Evolutionary conservation across 2,113 vertebrate genomes (phyloP).

Genomic region (Protomyctophum bolini): DNA sequence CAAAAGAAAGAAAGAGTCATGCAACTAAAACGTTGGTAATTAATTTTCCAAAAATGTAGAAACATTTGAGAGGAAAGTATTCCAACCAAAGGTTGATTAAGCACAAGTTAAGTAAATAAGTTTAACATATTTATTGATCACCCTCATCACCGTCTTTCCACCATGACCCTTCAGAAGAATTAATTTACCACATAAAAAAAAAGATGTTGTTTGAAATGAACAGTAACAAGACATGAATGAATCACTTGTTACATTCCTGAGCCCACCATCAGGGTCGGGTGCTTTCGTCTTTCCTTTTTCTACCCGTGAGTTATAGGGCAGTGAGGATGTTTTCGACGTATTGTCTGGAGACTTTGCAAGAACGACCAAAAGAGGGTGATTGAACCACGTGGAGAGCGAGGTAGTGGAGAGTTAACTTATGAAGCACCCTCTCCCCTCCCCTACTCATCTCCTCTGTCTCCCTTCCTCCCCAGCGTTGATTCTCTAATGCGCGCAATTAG

Average conservation of each 20-base stretch:
- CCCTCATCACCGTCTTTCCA: too few species aligned
- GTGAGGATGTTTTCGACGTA: slow-evolving; percentile 30
- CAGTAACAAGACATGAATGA: not conserved
- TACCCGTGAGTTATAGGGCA: slow-evolving; percentile 31
- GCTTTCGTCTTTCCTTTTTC: slow-evolving; percentile 10
- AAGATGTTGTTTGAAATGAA: not conserved
- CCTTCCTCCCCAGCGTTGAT: slow-evolving; percentile 69
- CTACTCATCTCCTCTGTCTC: slow-evolving; percentile 24
- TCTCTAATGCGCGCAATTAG: slow-evolving; percentile 86
- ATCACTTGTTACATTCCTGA: slow-evolving; percentile 19
- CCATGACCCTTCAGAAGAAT: not conserved
- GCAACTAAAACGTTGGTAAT: too few species aligned
- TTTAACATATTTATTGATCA: too few species aligned
- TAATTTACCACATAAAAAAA: not conserved
- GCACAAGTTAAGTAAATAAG: too few species aligned
- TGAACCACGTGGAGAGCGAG: slow-evolving; percentile 9
- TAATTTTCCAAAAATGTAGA: too few species aligned
- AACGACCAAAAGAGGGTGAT: slow-evolving; percentile 24
- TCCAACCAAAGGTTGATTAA: too few species aligned
- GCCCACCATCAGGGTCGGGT: slow-evolving; percentile 4
- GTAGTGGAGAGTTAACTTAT: slow-evolving; percentile 46
- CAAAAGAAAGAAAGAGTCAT: too few species aligned
- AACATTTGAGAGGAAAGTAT: too few species aligned
- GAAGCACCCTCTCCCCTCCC: slow-evolving; percentile 31
- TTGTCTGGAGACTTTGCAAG: slow-evolving; percentile 43